Evolutionary conservation across 1,140 invertebrate genomes (phyloP).

Genomic region (Papilio aristodemus): DNA sequence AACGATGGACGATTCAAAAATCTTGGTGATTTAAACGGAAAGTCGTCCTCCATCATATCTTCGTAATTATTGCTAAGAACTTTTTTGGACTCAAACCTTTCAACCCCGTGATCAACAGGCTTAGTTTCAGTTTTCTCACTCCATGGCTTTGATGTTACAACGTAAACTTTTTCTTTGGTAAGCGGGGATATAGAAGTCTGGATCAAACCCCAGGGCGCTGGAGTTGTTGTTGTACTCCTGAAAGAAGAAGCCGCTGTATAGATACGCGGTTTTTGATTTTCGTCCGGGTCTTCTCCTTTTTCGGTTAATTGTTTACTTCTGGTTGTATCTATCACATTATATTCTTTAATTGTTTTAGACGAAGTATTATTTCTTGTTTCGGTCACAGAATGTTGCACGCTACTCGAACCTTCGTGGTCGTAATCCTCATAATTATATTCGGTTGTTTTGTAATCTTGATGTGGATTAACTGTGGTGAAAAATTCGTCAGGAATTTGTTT

Average conservation of each 20-base stretch:
- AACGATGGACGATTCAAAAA: conserved; percentile 82
- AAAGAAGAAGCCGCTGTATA: conserved; percentile 72
- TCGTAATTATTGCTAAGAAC: conserved; percentile 48
- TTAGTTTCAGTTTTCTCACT: conserved; percentile 52
- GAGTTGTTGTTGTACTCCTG: conserved; percentile 62
- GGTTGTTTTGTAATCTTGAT: conserved; percentile 58
- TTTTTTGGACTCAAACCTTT: conserved; percentile 61
- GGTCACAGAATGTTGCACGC: conserved; percentile 73
- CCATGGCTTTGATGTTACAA: conserved; percentile 86
- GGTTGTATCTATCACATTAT: conserved; percentile 59
- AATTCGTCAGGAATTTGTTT: conserved; percentile 90
- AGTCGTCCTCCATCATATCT: conserved; percentile 48
- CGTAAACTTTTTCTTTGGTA: conserved; percentile 88
- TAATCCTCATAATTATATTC: conserved; percentile 69
- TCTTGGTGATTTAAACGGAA: conserved; percentile 81
- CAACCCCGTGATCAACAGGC: conserved; percentile 49
- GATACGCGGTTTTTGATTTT: conserved; percentile 60
- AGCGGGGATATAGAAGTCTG: conserved; percentile 86
- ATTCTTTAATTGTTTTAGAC: conserved; percentile 52
- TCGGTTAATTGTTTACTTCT: conserved; percentile 50
- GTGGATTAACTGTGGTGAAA: conserved; percentile 83
- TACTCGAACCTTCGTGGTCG: conserved; percentile 82
- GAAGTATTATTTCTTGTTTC: conserved; percentile 58
- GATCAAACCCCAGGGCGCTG: conserved; percentile 83
- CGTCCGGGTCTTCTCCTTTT: conserved; percentile 50